These are phyloP conservation scores for Dendronephthya gigantea DNA, from an alignment of 64 coral and sea anemone genomes.

Conservation along the genomic window DNA sequence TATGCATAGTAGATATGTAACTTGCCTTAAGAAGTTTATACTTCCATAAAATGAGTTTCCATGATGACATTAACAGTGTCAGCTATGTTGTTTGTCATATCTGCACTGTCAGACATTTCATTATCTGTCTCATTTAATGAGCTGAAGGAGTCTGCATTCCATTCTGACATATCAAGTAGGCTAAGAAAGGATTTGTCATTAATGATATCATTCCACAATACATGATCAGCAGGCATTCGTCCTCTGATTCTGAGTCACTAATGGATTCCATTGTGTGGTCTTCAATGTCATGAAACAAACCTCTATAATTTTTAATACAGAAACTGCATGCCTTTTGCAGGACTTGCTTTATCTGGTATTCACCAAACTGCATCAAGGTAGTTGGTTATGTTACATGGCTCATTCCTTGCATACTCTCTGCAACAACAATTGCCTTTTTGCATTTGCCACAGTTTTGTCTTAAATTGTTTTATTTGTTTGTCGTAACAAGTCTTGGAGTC, in stretches of 20 bases:
- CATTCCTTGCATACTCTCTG: not conserved
- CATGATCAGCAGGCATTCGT: not conserved
- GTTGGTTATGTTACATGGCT: not conserved
- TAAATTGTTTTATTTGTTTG: not conserved
- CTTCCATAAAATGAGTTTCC: too few relatives aligned
- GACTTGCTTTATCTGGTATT: not conserved
- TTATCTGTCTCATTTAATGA: too few relatives aligned
- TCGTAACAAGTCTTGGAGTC: not conserved
- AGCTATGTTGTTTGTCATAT: too few relatives aligned
- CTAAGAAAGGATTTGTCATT: not conserved
- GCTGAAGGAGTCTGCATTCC: too few relatives aligned
- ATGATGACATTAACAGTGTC: too few relatives aligned
- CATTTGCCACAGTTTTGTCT: not conserved
- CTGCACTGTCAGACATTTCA: too few relatives aligned
- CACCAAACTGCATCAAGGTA: not conserved
- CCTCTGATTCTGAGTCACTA: not conserved
- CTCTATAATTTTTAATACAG: not conserved
- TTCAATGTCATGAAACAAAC: not conserved
- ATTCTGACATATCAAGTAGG: not conserved
- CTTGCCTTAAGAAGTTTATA: too few relatives aligned
- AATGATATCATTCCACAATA: not conserved
- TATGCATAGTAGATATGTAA: too few relatives aligned
- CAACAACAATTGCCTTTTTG: not conserved
- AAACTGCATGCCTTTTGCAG: not conserved
- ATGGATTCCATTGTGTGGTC: not conserved